Conservation (phyloP, 1,140 invertebrate genomes). For the Phortica variegata region DNA sequence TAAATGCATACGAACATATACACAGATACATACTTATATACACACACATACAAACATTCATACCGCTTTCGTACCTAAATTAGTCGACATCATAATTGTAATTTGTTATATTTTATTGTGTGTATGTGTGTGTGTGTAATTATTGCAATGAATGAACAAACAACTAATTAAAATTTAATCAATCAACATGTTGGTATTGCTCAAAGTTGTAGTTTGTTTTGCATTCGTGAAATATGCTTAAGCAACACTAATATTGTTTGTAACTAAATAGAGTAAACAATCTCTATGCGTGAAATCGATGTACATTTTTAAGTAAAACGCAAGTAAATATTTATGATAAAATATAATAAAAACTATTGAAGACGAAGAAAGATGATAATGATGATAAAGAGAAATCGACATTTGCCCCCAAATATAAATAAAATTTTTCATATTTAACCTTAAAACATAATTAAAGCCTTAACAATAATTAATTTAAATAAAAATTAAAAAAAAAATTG, state of each 20-base stretch:
- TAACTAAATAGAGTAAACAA: constrained; percentile 3
- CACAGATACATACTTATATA: constrained; percentile 12
- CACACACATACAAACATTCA: not conserved
- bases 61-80: constrained; percentile 2
- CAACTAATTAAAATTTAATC: constrained; percentile 13
- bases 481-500: constrained; percentile 36
- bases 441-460: constrained; percentile 50
- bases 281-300: constrained; percentile 2
- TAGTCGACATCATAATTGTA: constrained; percentile 6
- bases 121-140: constrained; percentile 15
- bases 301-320: constrained; percentile 11
- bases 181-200: constrained; percentile 24
- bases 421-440: constrained; percentile 43
- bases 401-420: constrained; percentile 23
- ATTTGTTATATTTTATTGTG: constrained; percentile 2
- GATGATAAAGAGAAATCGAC: too few species aligned
- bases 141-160: constrained; percentile 18
- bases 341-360: constrained; percentile 7
- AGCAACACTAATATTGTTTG: too few species aligned
- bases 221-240: too few species aligned
- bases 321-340: not conserved
- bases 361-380: constrained; percentile 18
- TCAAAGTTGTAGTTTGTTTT: constrained; percentile 30
- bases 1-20: constrained; percentile 23
- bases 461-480: constrained; percentile 48